phyloP scores from a whole-genome alignment of 2,888 invertebrate genomes.

The Sesamia inferens region DNA sequence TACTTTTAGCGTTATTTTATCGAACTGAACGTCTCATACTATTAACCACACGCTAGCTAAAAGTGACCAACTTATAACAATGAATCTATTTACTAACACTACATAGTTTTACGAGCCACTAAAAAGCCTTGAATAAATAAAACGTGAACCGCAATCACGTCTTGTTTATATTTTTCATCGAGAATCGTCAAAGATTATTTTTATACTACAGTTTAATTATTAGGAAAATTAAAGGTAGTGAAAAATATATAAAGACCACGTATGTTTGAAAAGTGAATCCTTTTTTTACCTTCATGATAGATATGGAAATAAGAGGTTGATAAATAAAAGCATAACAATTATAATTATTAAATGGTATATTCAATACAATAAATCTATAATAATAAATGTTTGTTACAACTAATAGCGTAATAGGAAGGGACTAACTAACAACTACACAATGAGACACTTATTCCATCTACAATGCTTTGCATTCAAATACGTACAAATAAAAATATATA shows the following conservation, averaged over 20 bases:
- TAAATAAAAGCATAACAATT: constrained; percentile 56
- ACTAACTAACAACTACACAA: constrained; percentile 59
- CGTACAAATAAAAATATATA: constrained; percentile 33
- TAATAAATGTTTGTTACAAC: constrained; percentile 57
- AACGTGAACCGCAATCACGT: not conserved
- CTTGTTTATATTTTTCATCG: not conserved
- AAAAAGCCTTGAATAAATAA: not conserved
- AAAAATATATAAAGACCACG: not conserved
- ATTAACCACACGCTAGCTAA: not conserved
- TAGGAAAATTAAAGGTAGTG: too few relatives aligned
- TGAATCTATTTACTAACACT: constrained; percentile 1
- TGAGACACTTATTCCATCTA: constrained; percentile 48
- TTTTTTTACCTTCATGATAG: not conserved
- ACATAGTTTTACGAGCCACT: not conserved
- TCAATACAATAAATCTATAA: constrained; percentile 64
- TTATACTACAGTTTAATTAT: not conserved
- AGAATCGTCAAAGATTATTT: not conserved
- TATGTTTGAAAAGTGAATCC: not conserved
- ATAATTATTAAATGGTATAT: constrained; percentile 61
- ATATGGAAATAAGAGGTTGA: constrained; percentile 1
- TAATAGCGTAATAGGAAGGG: constrained; percentile 52
- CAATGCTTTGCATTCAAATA: constrained; percentile 45
- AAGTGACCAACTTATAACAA: not conserved
- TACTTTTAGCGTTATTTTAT: not conserved
- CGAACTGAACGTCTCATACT: not conserved